Percentiles rank a stretch among this genome's conserved stretches.
phyloP scores from a whole-genome alignment of 2,888 invertebrate genomes.

The Tetragonisca angustula region DNA sequence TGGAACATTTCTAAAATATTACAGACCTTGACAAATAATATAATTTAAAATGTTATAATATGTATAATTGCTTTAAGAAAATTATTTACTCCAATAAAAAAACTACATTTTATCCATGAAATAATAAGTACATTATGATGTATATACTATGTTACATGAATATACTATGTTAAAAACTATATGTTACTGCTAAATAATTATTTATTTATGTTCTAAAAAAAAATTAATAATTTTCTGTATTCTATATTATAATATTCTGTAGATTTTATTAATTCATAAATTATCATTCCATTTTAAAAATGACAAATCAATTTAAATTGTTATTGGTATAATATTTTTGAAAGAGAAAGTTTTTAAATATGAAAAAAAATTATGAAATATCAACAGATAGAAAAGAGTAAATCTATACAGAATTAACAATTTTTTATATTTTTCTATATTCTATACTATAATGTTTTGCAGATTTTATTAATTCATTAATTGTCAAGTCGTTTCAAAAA shows the following conservation, averaged over 20 bases:
- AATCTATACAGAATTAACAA: neutral
- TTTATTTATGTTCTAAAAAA: neutral
- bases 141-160: too few relatives aligned
- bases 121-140: neutral
- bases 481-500: too few relatives aligned
- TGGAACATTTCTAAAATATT: conserved; percentile 85
- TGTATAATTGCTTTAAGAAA: neutral
- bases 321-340: neutral
- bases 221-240: too few relatives aligned
- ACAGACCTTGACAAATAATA: neutral
- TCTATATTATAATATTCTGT: too few relatives aligned
- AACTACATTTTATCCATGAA: neutral
- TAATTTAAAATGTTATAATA: conserved; percentile 4
- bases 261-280: too few relatives aligned
- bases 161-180: too few relatives aligned
- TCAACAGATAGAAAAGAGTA: too few relatives aligned
- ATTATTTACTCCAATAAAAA: neutral
- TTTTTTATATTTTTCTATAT: too few relatives aligned
- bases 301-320: neutral
- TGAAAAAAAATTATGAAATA: too few relatives aligned
- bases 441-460: too few relatives aligned
- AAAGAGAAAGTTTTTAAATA: neutral
- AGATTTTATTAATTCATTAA: too few relatives aligned
- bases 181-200: neutral
- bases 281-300: too few relatives aligned